phyloP scores from a whole-genome alignment of 2,888 invertebrate genomes.

The Cryptops parisi region DNA sequence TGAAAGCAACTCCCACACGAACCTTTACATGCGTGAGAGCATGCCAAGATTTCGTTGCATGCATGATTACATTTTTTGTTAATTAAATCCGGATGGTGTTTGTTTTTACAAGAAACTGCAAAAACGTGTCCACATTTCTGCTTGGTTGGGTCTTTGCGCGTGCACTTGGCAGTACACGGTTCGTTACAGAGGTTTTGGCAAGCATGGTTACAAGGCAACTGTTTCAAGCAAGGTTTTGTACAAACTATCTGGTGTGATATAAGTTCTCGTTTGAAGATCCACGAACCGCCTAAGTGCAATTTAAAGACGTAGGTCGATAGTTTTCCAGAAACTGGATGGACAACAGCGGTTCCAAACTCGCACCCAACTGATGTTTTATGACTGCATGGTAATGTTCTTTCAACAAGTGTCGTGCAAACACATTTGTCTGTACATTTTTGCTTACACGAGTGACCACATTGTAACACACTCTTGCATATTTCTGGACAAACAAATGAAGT shows the following conservation, averaged over 20 bases:
- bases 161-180: too few relatives aligned
- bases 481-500: background rate
- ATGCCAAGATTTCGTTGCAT: conserved; percentile 23
- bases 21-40: conserved; percentile 28
- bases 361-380: too few relatives aligned
- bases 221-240: background rate
- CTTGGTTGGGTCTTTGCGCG: too few relatives aligned
- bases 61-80: conserved; percentile 8
- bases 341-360: too few relatives aligned
- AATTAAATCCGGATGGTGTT: background rate
- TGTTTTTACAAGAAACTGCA: background rate
- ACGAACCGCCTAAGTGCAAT: too few relatives aligned
- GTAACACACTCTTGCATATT: background rate
- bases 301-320: too few relatives aligned
- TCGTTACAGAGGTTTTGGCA: background rate
- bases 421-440: background rate
- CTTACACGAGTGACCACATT: background rate
- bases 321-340: too few relatives aligned
- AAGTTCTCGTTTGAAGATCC: too few relatives aligned
- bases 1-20: conserved; percentile 29
- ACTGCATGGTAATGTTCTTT: background rate
- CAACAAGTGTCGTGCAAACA: background rate
- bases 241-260: too few relatives aligned
- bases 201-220: background rate
- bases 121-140: too few relatives aligned